phyloP scores from a whole-genome alignment of 2,888 invertebrate species.

The Drosophila fulvimacula region DNA sequence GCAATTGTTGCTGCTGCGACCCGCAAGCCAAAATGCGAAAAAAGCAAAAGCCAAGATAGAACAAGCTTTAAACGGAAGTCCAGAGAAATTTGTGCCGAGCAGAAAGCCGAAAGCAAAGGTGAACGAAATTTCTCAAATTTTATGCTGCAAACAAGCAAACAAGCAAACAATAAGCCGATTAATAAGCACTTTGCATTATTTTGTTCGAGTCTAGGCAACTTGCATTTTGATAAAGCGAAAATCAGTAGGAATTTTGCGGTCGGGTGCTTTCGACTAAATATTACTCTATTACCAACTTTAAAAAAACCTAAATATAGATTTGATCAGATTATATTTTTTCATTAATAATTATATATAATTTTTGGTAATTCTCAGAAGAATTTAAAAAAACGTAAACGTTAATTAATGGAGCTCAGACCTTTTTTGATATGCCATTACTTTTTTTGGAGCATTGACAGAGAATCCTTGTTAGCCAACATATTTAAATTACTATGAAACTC shows the following conservation, averaged over 20 bases:
- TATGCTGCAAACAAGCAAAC: background rate
- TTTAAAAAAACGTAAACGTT: no score
- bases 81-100: slow-evolving; percentile 22
- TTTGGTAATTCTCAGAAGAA: no score
- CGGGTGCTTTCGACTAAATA: no score
- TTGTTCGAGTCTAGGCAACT: background rate
- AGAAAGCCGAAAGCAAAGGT: slow-evolving; percentile 37
- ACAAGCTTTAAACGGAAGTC: slow-evolving; percentile 32
- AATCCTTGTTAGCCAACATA: no score
- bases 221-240: background rate
- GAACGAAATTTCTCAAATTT: slow-evolving; percentile 20
- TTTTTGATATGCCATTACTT: no score
- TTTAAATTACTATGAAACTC: no score
- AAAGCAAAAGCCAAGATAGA: slow-evolving; percentile 64
- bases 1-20: slow-evolving; percentile 66
- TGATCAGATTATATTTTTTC: no score
- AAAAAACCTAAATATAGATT: no score
- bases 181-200: background rate
- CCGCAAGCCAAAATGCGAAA: slow-evolving; percentile 56
- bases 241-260: background rate
- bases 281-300: no score
- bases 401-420: no score
- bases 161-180: background rate
- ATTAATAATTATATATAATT: no score
- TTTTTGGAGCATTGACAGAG: no score